Conservation (phyloP, 2,113 vertebrate species). For the Lophochroa leadbeateri region DNA sequence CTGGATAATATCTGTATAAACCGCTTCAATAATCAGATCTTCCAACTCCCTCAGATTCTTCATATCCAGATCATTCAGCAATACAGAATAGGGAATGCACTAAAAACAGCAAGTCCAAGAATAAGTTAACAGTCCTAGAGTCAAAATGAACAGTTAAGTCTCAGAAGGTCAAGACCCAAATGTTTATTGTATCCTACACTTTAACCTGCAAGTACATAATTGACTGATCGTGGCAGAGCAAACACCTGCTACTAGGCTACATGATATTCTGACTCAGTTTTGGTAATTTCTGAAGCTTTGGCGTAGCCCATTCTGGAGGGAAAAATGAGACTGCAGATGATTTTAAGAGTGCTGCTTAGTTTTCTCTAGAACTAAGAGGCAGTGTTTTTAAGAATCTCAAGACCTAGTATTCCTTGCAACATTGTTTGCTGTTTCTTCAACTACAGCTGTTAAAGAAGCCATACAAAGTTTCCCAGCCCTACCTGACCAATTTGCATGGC, state of each 20-base stretch:
- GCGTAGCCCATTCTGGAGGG: not conserved
- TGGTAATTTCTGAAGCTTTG: not conserved
- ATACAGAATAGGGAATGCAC: slow-evolving; percentile 95
- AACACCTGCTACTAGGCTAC: not conserved
- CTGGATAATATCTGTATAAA: slow-evolving; percentile 99
- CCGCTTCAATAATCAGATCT: slow-evolving; percentile 96
- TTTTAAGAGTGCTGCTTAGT: not conserved
- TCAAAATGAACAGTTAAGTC: not conserved
- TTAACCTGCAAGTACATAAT: not conserved
- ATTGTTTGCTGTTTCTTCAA: not conserved
- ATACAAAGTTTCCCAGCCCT: not conserved
- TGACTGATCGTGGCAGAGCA: not conserved
- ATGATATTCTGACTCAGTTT: not conserved
- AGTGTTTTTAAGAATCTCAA: not conserved
- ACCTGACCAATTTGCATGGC: not conserved
- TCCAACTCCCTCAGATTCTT: slow-evolving; percentile 96
- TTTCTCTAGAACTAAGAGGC: not conserved
- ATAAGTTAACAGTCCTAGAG: not conserved
- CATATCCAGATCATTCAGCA: slow-evolving; percentile 96
- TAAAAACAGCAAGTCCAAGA: slow-evolving; percentile 52
- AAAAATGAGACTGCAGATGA: not conserved
- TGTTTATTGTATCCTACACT: not conserved
- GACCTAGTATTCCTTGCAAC: not conserved
- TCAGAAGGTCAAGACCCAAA: not conserved
- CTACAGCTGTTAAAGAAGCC: not conserved